Conservation (phyloP, 2,888 invertebrate genomes). For the Hyposoter dolosus region DNA sequence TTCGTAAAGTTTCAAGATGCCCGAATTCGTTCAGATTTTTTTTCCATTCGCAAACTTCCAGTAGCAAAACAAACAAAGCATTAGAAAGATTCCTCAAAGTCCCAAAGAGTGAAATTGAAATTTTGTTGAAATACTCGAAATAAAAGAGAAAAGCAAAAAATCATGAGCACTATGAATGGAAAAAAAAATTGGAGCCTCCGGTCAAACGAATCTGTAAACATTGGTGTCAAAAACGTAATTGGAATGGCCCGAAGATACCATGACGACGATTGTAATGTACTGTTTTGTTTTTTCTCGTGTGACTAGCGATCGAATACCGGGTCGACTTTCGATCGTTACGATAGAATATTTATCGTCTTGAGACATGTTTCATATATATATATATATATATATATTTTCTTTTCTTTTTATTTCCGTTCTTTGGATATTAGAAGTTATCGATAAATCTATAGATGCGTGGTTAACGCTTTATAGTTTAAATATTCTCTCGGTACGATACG, state of each 20-base stretch:
- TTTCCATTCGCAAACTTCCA: background rate
- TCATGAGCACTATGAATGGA: background rate
- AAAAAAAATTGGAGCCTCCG: background rate
- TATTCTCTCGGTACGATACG: conserved; percentile 66
- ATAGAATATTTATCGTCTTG: conserved; percentile 34
- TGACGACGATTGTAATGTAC: conserved; percentile 13
- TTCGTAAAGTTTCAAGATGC: background rate
- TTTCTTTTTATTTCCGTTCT: background rate
- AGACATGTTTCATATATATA: background rate
- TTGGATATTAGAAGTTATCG: conserved; percentile 56
- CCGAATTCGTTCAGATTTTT: background rate
- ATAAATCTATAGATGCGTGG: conserved; percentile 34
- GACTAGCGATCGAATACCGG: conserved; percentile 63
- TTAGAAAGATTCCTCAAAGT: background rate
- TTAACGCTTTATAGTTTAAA: conserved; percentile 42
- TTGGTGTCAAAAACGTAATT: conserved; percentile 19
- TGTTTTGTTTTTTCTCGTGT: conserved; percentile 42
- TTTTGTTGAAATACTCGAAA: background rate
- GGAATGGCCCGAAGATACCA: conserved; percentile 48
- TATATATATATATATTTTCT: background rate
- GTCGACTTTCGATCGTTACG: conserved; percentile 49
- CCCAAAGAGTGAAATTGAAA: background rate
- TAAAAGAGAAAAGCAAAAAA: too few species aligned
- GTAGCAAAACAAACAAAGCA: background rate
- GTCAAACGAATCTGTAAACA: background rate